phyloP scores from a whole-genome alignment of 2,797 vertebrate species.

The Cichlasoma orientale region DNA sequence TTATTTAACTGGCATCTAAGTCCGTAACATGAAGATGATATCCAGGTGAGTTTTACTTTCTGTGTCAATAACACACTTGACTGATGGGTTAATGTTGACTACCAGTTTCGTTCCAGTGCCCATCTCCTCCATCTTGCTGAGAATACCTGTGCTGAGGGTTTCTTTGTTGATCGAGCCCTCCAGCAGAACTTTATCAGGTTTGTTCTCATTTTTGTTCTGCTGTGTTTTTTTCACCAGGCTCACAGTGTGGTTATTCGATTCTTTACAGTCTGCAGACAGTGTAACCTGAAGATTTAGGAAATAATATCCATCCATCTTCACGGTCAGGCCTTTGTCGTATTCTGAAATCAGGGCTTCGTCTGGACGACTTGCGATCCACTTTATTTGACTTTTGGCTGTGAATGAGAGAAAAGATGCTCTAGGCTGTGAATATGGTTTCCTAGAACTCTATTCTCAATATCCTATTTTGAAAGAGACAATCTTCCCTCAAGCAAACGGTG shows the following conservation, averaged over 20 bases:
- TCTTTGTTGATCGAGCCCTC: background rate
- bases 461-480: accelerated
- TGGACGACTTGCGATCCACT: accelerated
- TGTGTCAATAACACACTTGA: accelerated
- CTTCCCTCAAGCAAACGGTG: accelerated
- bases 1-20: background rate
- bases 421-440: background rate
- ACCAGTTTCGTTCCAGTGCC: accelerated
- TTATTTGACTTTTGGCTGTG: accelerated
- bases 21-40: slow-evolving; percentile 52
- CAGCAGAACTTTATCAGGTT: background rate
- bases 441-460: background rate
- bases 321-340: accelerated
- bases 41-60: slow-evolving; percentile 43
- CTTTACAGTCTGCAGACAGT: accelerated
- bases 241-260: accelerated
- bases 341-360: accelerated
- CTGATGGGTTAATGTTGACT: background rate
- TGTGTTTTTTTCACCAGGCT: background rate
- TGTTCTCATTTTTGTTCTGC: accelerated
- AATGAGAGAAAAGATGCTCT: slow-evolving; percentile 13
- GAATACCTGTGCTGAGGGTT: slow-evolving; percentile 56
- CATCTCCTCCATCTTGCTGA: slow-evolving; percentile 38
- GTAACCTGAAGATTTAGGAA: slow-evolving; percentile 72
- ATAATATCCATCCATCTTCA: slow-evolving; percentile 58